A percentile compares a stretch with the other conserved stretches of the same genome.
phyloP scores from a whole-genome alignment of 2,888 invertebrate species.

The Reticulitermes lucifugus region DNA sequence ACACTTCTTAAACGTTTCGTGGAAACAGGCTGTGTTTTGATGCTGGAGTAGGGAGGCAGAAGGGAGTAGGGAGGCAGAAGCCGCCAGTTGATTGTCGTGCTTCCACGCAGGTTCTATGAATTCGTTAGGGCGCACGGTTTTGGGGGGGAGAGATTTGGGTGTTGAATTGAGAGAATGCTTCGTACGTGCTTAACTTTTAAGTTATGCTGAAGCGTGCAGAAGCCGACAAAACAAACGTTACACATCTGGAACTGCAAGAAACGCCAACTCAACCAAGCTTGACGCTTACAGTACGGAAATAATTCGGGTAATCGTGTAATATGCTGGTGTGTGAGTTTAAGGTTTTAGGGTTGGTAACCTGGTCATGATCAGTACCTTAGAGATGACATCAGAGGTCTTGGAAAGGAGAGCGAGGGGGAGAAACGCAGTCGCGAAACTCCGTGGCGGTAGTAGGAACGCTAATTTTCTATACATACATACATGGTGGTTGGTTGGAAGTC shows the following conservation, averaged over 20 bases:
- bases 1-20: no score
- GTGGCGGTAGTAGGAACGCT: neutral
- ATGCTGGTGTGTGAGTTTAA: constrained; percentile 22
- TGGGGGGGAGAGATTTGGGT: neutral
- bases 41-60: neutral
- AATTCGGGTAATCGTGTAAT: constrained; percentile 39
- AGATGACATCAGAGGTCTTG: constrained; percentile 19
- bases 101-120: neutral
- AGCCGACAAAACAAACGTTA: constrained; percentile 11
- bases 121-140: neutral
- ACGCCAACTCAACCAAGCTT: constrained; percentile 22
- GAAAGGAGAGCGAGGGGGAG: neutral
- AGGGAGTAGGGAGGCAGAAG: neutral
- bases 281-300: constrained; percentile 18
- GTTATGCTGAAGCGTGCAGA: constrained; percentile 3
- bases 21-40: neutral
- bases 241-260: neutral
- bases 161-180: constrained; percentile 3
- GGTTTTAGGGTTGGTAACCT: constrained; percentile 35
- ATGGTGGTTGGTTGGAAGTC: constrained; percentile 40
- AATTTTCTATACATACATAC: constrained; percentile 36
- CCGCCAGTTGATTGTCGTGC: neutral
- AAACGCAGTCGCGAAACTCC: neutral
- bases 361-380: constrained; percentile 36
- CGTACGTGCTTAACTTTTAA: constrained; percentile 28